These are phyloP conservation scores for Corythornis madagascariensis DNA, from an alignment of 2,113 vertebrate species.

Conservation along the genomic window DNA sequence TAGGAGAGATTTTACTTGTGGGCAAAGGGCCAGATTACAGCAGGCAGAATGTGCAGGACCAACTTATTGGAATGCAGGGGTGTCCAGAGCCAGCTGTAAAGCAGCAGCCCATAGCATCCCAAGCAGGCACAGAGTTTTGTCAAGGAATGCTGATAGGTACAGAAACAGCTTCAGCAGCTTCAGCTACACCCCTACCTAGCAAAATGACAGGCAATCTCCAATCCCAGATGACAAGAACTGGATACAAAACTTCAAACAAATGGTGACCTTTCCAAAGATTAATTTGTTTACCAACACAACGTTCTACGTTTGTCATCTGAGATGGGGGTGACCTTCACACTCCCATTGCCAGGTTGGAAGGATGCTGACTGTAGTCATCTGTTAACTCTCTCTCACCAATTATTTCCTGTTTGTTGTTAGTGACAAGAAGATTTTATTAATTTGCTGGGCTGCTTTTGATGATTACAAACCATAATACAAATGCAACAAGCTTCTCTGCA, in stretches of 20 bases:
- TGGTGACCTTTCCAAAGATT: slow-evolving; percentile 96
- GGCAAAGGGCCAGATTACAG: slow-evolving; percentile 90
- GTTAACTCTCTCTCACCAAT: slow-evolving; percentile 82
- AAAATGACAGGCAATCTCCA: slow-evolving; percentile 86
- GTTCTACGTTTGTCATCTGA: slow-evolving; percentile 83
- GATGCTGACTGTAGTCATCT: slow-evolving; percentile 86
- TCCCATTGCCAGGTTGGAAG: slow-evolving; percentile 78
- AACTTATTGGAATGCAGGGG: slow-evolving; percentile 94
- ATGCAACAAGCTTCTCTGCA: slow-evolving; percentile 72
- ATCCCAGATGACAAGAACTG: slow-evolving; percentile 85
- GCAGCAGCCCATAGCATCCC: slow-evolving; percentile 94
- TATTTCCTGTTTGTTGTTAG: slow-evolving; percentile 81
- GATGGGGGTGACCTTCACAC: slow-evolving; percentile 90
- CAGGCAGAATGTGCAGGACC: slow-evolving; percentile 83
- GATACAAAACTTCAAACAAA: slow-evolving; percentile 90
- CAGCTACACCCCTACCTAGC: slow-evolving; percentile 78
- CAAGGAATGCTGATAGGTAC: slow-evolving; percentile 90
- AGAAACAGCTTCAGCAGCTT: slow-evolving; percentile 82
- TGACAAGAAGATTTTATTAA: slow-evolving; percentile 76
- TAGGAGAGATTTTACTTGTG: slow-evolving; percentile 76
- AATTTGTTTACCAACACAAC: slow-evolving; percentile 93
- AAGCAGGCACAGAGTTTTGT: slow-evolving; percentile 87
- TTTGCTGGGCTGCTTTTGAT: slow-evolving; percentile 71
- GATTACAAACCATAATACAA: slow-evolving; percentile 53
- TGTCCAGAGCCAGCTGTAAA: slow-evolving; percentile 97